These are phyloP conservation scores for Pundamilia nyererei DNA, from an alignment of 2,113 vertebrate genomes.

Conservation along the genomic window DNA sequence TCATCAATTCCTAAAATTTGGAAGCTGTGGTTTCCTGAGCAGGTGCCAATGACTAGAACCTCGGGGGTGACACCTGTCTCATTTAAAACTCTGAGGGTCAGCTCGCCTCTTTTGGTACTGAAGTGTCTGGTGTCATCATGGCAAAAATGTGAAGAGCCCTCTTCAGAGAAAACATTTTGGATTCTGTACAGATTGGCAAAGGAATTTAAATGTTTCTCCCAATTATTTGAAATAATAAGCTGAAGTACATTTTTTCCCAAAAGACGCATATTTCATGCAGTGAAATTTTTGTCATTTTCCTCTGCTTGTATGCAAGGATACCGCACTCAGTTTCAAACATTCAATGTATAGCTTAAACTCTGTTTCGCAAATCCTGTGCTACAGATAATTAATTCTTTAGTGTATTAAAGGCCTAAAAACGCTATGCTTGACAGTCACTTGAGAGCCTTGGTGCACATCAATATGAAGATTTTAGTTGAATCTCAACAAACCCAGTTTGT, in stretches of 20 bases:
- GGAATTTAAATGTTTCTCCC: neutral
- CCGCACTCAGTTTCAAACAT: neutral
- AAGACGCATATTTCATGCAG: neutral
- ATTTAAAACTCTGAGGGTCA: neutral
- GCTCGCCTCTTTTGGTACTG: neutral
- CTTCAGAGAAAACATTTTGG: neutral
- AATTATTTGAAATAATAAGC: neutral
- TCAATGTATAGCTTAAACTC: neutral
- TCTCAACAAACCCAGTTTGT: neutral
- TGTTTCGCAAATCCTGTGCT: neutral
- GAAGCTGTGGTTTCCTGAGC: neutral
- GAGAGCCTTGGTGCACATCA: neutral
- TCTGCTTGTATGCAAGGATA: neutral
- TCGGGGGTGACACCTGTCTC: neutral
- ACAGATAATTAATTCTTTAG: neutral
- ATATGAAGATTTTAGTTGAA: neutral
- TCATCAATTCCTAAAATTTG: neutral
- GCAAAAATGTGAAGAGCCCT: neutral
- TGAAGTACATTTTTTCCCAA: neutral
- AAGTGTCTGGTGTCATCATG: neutral
- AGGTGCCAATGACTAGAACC: neutral
- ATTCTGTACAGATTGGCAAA: neutral
- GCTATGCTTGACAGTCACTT: neutral
- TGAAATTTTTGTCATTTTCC: neutral
- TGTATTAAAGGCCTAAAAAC: neutral